phyloP scores from a whole-genome alignment of 1,140 invertebrate species.

The Mya arenaria region DNA sequence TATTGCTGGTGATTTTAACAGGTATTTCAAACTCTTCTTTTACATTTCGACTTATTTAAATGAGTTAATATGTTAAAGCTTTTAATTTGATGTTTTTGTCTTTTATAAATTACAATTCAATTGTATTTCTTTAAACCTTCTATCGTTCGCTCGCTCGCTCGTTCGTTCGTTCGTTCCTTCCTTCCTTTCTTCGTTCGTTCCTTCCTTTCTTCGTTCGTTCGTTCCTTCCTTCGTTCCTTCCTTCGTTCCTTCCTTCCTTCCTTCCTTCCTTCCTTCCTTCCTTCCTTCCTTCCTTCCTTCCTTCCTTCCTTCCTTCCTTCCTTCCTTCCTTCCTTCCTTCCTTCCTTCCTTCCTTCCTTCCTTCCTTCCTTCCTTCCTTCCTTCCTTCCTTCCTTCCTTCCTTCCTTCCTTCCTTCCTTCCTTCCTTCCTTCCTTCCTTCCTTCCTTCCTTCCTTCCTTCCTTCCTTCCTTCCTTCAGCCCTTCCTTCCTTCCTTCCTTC shows the following conservation, averaged over 20 bases:
- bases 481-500: neutral
- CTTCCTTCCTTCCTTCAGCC: neutral
- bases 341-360: constrained; percentile 49
- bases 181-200: too few relatives aligned
- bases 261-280: constrained; percentile 54
- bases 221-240: constrained; percentile 28
- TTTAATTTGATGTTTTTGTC: too few relatives aligned
- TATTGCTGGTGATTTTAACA: too few relatives aligned
- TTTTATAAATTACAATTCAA: too few relatives aligned
- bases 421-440: neutral
- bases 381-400: constrained; percentile 52
- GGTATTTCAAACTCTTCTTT: too few relatives aligned
- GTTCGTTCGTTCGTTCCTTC: too few relatives aligned
- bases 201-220: too few relatives aligned
- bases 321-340: constrained; percentile 54
- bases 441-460: neutral
- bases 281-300: constrained; percentile 55
- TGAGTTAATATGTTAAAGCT: too few relatives aligned
- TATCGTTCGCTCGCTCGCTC: too few relatives aligned
- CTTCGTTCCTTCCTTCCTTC: constrained; percentile 53
- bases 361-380: constrained; percentile 52
- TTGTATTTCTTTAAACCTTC: too few relatives aligned
- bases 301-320: constrained; percentile 55
- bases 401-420: constrained; percentile 14
- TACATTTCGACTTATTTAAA: too few relatives aligned